Base-by-base conservation (phyloP, 2,888 invertebrate species). In the Bursaphelenchus okinawaensis region DNA sequence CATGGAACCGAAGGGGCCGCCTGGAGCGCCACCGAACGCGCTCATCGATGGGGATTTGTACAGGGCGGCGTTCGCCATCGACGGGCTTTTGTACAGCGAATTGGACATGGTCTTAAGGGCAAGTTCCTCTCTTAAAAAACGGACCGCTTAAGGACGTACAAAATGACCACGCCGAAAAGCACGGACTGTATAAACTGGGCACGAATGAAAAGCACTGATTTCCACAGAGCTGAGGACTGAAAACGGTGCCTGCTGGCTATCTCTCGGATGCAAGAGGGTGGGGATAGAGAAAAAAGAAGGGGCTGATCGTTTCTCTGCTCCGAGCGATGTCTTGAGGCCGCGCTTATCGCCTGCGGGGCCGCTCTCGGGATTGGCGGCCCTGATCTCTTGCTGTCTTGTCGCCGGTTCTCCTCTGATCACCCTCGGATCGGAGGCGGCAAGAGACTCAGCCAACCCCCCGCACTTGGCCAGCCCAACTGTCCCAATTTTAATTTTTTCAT, bases 1-100 rank as follows among this genome's bases (percentile, higher is more conserved):
- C 78, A 80, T 77, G 68, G 70, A 71, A 59, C 77, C 79, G 69
- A 79, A 79, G 54, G 78, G 75, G 52, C 77, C 78, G 67, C 70
- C 73, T 50, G 76, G 75, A 57, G 76, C 60, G 20, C 66, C 68
- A 28, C 62, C 63, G 52, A 70, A 72, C 16, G 57, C 71, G 52
- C 65, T 57, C 68, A 74, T 63, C 22, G 74, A 74, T 29, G 72
- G 73, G 29, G 72, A 72, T 60, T 71, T 73, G 70, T 75, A 74
- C 40, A 76, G 56, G 24, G 66, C 55, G 31, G 69, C 75, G 52
- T 73, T 75, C n/a, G 70, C 74, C 67, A 61, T 24, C 23, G 74
- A 72, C 7, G 75, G 75, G 56, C 67, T 67, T 55, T 65, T 62
- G 72, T 76, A 75, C 28, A 76, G 67, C 7, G 62, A 60, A 29